These are phyloP conservation scores for Betta splendens DNA, from an alignment of 2,797 vertebrate genomes.

Conservation along the genomic window DNA sequence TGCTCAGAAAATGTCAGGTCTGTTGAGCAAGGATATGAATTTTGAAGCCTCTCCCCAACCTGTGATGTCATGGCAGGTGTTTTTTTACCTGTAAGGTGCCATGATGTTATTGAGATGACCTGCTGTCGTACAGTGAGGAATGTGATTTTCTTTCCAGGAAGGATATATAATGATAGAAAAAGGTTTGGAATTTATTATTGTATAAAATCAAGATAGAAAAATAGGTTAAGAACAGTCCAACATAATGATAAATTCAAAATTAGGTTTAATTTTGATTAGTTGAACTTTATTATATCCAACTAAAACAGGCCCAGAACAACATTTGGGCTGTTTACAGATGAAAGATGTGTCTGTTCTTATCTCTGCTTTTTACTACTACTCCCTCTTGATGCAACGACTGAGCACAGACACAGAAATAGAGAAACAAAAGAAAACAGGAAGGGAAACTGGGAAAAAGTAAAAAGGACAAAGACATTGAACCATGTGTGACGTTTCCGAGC, in stretches of 20 bases:
- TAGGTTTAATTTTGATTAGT: no score
- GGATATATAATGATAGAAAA: not conserved
- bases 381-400: not conserved
- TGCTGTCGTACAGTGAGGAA: not conserved
- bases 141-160: constrained; percentile 12
- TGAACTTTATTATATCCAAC: no score
- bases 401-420: not conserved
- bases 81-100: constrained; percentile 4
- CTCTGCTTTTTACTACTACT: not conserved
- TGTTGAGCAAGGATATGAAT: constrained; percentile 7
- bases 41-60: constrained; percentile 3
- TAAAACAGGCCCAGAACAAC: no score
- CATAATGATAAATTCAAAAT: no score
- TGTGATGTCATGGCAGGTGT: constrained; percentile 44
- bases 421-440: not conserved
- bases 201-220: not conserved
- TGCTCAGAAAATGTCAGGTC: no score
- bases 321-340: not conserved
- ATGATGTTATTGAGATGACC: constrained; percentile 39
- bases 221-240: no score
- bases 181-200: not conserved
- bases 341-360: not conserved
- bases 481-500: not conserved
- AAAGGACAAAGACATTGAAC: not conserved
- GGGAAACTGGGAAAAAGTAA: not conserved